A percentile compares a stretch with the other conserved stretches of the same genome.
Conservation (phyloP, 1,140 invertebrate genomes). For the Conus betulinus region DNA sequence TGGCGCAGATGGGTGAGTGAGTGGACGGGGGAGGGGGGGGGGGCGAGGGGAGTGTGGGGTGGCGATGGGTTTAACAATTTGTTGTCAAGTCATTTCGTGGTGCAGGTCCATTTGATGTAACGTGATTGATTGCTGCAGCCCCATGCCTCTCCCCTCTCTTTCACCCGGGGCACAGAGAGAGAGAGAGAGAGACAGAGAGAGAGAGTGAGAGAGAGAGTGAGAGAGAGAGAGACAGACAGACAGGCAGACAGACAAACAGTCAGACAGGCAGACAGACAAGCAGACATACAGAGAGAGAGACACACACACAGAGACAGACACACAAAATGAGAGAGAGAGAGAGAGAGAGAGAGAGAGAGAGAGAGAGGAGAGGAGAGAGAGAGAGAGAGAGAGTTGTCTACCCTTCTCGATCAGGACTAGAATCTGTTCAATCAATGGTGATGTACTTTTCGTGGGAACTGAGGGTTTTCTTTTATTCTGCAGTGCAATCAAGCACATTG, state of each 20-base stretch:
- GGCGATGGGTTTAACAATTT: too few relatives aligned
- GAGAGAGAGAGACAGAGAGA: background rate
- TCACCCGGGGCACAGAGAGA: background rate
- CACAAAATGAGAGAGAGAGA: background rate
- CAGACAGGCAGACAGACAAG: too few relatives aligned
- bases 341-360: conserved; percentile 20
- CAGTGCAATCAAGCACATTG: too few relatives aligned
- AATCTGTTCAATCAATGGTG: too few relatives aligned
- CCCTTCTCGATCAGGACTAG: too few relatives aligned
- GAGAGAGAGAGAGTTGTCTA: background rate
- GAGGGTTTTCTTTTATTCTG: too few relatives aligned
- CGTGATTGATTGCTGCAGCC: too few relatives aligned
- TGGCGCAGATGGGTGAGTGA: background rate
- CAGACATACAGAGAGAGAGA: background rate
- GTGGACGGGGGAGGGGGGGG: background rate
- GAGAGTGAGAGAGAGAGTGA: background rate
- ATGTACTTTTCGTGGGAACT: too few relatives aligned
- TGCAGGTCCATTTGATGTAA: too few relatives aligned
- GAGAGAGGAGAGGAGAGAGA: background rate
- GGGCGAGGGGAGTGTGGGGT: background rate
- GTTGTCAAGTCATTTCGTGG: too few relatives aligned
- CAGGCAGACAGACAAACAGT: background rate
- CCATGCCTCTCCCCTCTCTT: background rate
- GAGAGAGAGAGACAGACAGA: background rate
- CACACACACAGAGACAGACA: background rate